These are phyloP conservation scores for Nebria ingens DNA, from an alignment of 1,140 invertebrate genomes.

Conservation along the genomic window DNA sequence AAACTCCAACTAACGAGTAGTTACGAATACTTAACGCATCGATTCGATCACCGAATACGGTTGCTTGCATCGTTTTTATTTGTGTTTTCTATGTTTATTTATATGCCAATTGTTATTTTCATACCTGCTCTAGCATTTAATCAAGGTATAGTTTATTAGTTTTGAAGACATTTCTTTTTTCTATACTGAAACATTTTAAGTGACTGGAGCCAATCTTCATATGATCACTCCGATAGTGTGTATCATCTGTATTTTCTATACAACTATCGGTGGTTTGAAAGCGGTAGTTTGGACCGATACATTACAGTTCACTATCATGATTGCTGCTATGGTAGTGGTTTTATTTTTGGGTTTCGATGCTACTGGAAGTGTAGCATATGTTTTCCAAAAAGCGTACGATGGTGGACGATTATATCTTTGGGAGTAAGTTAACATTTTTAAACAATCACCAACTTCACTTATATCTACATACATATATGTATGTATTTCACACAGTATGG, in stretches of 20 bases:
- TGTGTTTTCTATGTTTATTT: constrained; percentile 37
- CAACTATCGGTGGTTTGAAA: constrained; percentile 61
- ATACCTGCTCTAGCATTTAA: constrained; percentile 50
- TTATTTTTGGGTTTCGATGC: constrained; percentile 36
- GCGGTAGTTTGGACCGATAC: constrained; percentile 65
- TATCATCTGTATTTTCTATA: constrained; percentile 66
- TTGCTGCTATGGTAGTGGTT: constrained; percentile 52
- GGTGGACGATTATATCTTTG: constrained; percentile 19
- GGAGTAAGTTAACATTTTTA: constrained; percentile 15
- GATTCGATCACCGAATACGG: constrained; percentile 41
- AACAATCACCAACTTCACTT: neutral
- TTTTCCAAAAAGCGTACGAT: constrained; percentile 17
- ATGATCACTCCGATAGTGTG: constrained; percentile 55
- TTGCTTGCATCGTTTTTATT: constrained; percentile 49
- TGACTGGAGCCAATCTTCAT: constrained; percentile 54
- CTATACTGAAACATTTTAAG: constrained; percentile 35
- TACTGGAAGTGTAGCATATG: constrained; percentile 35
- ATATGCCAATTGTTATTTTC: constrained; percentile 50
- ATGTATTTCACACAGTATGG: constrained; percentile 42
- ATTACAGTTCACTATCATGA: constrained; percentile 54
- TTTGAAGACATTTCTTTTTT: too few relatives aligned
- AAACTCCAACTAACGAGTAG: constrained; percentile 60
- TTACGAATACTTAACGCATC: constrained; percentile 53
- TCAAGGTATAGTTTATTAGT: constrained; percentile 39
- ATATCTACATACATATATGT: neutral